These are phyloP conservation scores for Synanceia verrucosa DNA, from an alignment of 2,797 vertebrate species.

Conservation along the genomic window DNA sequence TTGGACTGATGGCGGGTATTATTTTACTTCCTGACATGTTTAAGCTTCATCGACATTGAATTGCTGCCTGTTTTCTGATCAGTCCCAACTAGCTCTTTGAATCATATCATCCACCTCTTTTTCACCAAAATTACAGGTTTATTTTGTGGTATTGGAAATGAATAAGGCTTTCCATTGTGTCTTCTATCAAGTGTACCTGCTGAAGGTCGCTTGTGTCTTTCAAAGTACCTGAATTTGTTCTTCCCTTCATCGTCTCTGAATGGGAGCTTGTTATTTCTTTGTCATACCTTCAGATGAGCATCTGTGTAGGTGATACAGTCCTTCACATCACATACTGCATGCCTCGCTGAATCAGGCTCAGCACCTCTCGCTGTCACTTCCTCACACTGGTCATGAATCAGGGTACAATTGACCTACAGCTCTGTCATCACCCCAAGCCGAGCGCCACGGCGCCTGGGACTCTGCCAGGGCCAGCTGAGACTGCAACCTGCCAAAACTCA, in stretches of 20 bases:
- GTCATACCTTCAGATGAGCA: slow-evolving; percentile 2
- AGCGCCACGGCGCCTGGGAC: slow-evolving; percentile 31
- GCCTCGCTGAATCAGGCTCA: slow-evolving; percentile 30
- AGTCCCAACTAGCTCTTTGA: background rate
- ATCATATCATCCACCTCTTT: background rate
- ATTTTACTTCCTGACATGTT: slow-evolving; percentile 26
- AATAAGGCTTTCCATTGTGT: background rate
- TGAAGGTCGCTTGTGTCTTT: background rate
- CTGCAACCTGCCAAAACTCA: slow-evolving; percentile 45
- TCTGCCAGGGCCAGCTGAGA: slow-evolving; percentile 46
- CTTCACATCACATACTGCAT: slow-evolving; percentile 2
- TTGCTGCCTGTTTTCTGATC: slow-evolving; percentile 13
- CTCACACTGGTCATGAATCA: slow-evolving; percentile 33
- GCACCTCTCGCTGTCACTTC: slow-evolving; percentile 38
- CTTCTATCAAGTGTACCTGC: background rate
- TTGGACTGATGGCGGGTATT: slow-evolving; percentile 7
- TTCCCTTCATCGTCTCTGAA: slow-evolving; percentile 25
- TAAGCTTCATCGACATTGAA: slow-evolving; percentile 48
- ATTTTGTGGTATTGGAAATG: background rate
- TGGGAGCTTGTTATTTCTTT: background rate
- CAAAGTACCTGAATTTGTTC: slow-evolving; percentile 33
- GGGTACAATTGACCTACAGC: slow-evolving; percentile 45
- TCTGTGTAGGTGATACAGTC: slow-evolving; percentile 4
- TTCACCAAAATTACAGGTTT: background rate
- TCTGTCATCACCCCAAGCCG: slow-evolving; percentile 19